Conservation (phyloP, 2,797 vertebrate species). For the Enteromius argenteus region DNA sequence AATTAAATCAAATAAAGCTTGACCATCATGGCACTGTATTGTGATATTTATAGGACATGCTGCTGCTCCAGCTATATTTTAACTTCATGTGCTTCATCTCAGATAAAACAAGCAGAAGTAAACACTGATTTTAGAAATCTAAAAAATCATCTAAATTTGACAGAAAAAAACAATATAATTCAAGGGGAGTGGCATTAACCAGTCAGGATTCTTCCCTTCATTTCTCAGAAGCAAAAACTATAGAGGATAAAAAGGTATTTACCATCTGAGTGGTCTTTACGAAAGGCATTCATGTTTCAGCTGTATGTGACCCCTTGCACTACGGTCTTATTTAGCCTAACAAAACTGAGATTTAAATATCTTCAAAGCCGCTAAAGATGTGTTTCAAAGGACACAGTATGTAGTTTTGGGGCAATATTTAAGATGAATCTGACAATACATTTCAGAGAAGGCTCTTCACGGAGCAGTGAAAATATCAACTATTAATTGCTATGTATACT, state of each 20-base stretch:
- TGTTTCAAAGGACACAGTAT: background rate
- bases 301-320: background rate
- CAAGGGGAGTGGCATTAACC: constrained; percentile 49
- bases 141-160: background rate
- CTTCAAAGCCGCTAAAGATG: constrained; percentile 48
- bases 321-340: background rate
- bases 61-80: background rate
- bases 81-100: background rate
- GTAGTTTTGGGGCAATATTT: constrained; percentile 31
- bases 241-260: background rate
- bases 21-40: constrained; percentile 44
- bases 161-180: background rate
- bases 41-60: background rate
- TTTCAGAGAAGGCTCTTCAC: constrained; percentile 45
- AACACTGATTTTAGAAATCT: background rate
- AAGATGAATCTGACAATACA: constrained; percentile 52
- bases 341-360: background rate
- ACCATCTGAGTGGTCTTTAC: background rate
- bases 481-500: constrained; percentile 63
- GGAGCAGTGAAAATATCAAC: constrained; percentile 53
- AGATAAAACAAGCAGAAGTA: background rate
- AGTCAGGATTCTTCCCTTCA: constrained; percentile 50
- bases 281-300: constrained; percentile 24
- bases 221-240: background rate
- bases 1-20: constrained; percentile 25